phyloP scores from a whole-genome alignment of 2,888 invertebrate genomes.

The Proisotoma minuta region DNA sequence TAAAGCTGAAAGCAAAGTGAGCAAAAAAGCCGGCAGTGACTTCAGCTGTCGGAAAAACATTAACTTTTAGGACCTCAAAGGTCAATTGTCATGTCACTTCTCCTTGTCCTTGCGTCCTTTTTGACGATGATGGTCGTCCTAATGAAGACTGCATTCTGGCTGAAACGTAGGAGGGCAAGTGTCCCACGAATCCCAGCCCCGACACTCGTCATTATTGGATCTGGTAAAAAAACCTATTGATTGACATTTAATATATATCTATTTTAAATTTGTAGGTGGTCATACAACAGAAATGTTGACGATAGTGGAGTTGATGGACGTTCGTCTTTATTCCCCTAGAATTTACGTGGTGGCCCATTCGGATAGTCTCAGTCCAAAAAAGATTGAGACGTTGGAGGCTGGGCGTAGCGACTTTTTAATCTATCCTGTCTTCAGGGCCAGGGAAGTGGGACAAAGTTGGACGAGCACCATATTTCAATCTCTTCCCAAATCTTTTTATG shows the following conservation, averaged over 20 bases:
- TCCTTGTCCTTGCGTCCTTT: not conserved
- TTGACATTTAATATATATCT: too few species aligned
- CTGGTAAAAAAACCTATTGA: too few species aligned
- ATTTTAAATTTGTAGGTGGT: slow-evolving; percentile 70
- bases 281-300: slow-evolving; percentile 93
- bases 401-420: slow-evolving; percentile 51
- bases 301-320: slow-evolving; percentile 62
- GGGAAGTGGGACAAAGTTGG: slow-evolving; percentile 83
- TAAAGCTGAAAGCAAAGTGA: too few species aligned
- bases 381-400: slow-evolving; percentile 56
- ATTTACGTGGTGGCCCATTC: slow-evolving; percentile 72
- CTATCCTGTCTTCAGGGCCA: slow-evolving; percentile 70
- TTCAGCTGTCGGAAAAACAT: not conserved
- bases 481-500: slow-evolving; percentile 65
- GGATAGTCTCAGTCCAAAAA: slow-evolving; percentile 69
- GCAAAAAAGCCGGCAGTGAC: not conserved
- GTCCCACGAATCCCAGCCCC: too few species aligned
- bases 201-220: too few species aligned
- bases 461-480: slow-evolving; percentile 62
- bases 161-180: too few species aligned
- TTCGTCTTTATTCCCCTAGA: slow-evolving; percentile 65
- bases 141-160: too few species aligned
- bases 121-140: too few species aligned
- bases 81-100: not conserved
- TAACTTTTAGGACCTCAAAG: not conserved